These are phyloP conservation scores for Drosophila virilis DNA, from an alignment of 1,140 invertebrate genomes.

Conservation along the genomic window DNA sequence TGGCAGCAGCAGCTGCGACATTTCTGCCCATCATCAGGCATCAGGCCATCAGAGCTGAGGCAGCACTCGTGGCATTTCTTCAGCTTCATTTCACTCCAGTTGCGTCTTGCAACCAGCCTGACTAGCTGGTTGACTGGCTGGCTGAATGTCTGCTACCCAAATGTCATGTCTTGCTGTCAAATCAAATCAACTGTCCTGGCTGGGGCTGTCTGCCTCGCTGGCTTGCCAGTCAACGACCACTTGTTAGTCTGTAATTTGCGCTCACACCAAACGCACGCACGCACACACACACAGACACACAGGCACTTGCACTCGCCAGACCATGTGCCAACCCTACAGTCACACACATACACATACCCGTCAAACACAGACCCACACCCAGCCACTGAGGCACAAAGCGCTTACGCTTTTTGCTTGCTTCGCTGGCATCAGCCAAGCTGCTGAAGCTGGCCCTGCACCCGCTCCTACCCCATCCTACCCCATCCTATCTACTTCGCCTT, in stretches of 20 bases:
- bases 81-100: conserved; percentile 68
- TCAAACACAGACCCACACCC: conserved; percentile 60
- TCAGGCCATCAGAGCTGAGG: conserved; percentile 26
- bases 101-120: conserved; percentile 40
- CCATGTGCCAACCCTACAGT: conserved; percentile 30
- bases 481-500: background rate
- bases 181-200: conserved; percentile 80
- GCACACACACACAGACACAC: conserved; percentile 21
- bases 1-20: conserved; percentile 17
- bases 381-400: conserved; percentile 70
- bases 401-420: conserved; percentile 70
- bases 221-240: conserved; percentile 81
- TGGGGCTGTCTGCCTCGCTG: conserved; percentile 72
- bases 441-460: conserved; percentile 26
- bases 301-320: conserved; percentile 28
- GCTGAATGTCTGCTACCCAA: conserved; percentile 57
- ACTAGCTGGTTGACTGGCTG: conserved; percentile 9
- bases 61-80: conserved; percentile 67
- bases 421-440: conserved; percentile 30
- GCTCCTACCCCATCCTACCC: background rate
- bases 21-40: conserved; percentile 6
- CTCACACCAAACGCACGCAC: conserved; percentile 40
- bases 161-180: conserved; percentile 81
- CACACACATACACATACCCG: conserved; percentile 27
- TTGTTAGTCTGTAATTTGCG: conserved; percentile 81